Conservation (phyloP, 1,140 invertebrate genomes). For the Drosophila murphyi region DNA sequence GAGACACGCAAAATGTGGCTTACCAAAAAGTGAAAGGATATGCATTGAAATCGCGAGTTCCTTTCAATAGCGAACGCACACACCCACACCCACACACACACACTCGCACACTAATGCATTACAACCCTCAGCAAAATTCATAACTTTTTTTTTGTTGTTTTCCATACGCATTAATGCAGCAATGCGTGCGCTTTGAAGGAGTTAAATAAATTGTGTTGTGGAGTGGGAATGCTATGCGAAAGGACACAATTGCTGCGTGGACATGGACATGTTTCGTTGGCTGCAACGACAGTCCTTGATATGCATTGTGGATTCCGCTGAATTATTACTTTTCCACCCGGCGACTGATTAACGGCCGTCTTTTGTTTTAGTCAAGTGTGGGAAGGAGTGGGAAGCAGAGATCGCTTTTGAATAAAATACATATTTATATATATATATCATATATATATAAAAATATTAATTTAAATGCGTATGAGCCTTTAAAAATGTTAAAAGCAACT, state of each 20-base stretch:
- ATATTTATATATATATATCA: neutral
- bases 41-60: slow-evolving; percentile 49
- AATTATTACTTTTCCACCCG: slow-evolving; percentile 16
- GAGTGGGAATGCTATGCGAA: neutral
- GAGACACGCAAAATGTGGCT: slow-evolving; percentile 78
- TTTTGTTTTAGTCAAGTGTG: slow-evolving; percentile 39
- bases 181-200: slow-evolving; percentile 55
- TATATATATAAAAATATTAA: no score
- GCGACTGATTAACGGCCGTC: slow-evolving; percentile 41
- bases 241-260: neutral
- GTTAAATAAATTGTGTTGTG: neutral
- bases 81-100: neutral
- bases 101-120: slow-evolving; percentile 20
- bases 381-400: neutral
- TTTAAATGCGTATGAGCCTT: no score
- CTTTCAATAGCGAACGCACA: slow-evolving; percentile 32
- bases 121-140: slow-evolving; percentile 62
- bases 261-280: neutral
- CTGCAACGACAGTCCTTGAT: slow-evolving; percentile 27
- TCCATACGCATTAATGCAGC: slow-evolving; percentile 82
- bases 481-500: no score
- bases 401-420: slow-evolving; percentile 11
- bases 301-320: slow-evolving; percentile 17
- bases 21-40: slow-evolving; percentile 67
- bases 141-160: slow-evolving; percentile 64